Evolutionary conservation across 2,888 invertebrate genomes (phyloP), one percentile per base, ranked within the genome.

Genomic region (Spodoptera picta): DNA sequence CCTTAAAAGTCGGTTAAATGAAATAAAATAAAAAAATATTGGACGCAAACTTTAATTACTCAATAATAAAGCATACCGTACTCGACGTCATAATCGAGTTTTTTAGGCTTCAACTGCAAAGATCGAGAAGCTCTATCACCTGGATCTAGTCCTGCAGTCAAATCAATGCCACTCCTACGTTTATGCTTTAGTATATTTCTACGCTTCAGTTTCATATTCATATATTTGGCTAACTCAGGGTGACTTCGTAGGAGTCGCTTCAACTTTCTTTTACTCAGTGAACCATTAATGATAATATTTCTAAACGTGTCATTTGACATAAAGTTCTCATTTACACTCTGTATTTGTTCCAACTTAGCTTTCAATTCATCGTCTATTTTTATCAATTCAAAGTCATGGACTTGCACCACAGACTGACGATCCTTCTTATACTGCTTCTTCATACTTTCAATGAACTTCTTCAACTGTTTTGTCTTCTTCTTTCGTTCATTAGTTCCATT

Each of bases 41-140:
- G 6, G 4, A 6, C 4, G 9, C 10, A 53, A 23, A 36, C 2
- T 43, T 83, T 84, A 83, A 84, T 79, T 83, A 3, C n/a, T 87
- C 78, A 92, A 69, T 88, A 87, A 81, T 92, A 92, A 49, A 91
- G 74, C 57, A 84, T 77, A 0, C 92, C 92, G 60, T 91, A 92
- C 63, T 93, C 93, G 5, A 92, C 69, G 57, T 93, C 92, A 50
- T 91, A 91, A 12, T 92, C 88, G 3, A 45, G 46, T 49, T 47
- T 10, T 14, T 24, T 48, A 6, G 10, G 50, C 0, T 42, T 36
- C 23, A 14, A 7, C 9, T 60, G 49, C 42, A 31, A 36, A 41
- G 14, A 1, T 31, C 42, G 14, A 14, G 9, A 3, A 12, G 4
- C 46, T 12, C 19, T 6, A 27, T 7, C 24, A 45, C 31, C 7